Evolutionary conservation across 1,140 invertebrate species (phyloP).

Genomic region (Argopecten irradians): DNA sequence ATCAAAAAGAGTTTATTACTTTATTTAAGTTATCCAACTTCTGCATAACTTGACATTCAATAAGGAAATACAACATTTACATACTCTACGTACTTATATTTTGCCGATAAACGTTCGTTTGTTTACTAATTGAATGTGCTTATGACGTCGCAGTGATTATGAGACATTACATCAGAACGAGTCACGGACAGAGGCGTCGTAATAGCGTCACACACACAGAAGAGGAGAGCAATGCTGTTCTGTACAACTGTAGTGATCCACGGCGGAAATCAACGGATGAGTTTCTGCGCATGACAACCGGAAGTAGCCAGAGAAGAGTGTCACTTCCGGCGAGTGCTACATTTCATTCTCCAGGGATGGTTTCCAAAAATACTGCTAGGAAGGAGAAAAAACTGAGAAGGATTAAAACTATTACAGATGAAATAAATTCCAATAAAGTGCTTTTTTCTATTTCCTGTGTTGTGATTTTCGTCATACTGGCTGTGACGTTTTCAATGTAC

Average conservation of each 20-base stretch:
- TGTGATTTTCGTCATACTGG: neutral
- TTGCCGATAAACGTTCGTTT: too few relatives aligned
- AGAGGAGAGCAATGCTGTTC: neutral
- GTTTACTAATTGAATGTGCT: too few relatives aligned
- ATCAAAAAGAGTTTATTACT: too few relatives aligned
- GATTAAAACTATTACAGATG: neutral
- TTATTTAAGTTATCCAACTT: too few relatives aligned
- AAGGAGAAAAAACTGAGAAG: neutral
- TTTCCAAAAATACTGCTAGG: neutral
- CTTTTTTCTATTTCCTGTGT: neutral
- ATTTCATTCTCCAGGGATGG: neutral
- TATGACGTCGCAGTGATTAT: too few relatives aligned
- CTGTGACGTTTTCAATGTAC: conserved; percentile 1
- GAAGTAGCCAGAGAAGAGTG: neutral
- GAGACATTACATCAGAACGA: neutral
- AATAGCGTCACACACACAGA: neutral
- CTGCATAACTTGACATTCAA: too few relatives aligned
- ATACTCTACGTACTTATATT: too few relatives aligned
- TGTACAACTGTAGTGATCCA: neutral
- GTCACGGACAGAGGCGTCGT: neutral
- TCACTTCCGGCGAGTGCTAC: neutral
- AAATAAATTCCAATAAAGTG: conserved; percentile 1
- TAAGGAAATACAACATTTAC: too few relatives aligned
- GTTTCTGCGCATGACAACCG: neutral
- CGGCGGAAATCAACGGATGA: neutral